Evolutionary conservation across 1,140 invertebrate genomes (phyloP), one percentile per base, ranked within the genome.

Genomic region (Diachasma alloeum): DNA sequence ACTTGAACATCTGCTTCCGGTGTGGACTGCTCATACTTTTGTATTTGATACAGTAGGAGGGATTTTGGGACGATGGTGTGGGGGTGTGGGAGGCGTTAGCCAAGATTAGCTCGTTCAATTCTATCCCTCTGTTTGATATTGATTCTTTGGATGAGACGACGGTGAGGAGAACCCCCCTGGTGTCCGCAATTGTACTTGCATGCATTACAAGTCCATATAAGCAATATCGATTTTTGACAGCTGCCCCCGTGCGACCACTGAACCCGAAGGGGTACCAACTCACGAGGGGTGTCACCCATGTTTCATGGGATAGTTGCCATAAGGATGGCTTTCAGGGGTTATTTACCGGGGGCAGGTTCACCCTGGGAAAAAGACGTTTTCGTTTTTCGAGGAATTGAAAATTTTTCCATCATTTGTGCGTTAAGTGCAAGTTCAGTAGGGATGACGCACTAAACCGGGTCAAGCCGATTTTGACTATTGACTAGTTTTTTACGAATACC

Each of bases 221-320:
- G 81, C 77, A 82, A 81, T 86, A 89, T 89, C 87, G 88, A 89
- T 89, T 89, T 88, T 87, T 87, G 86, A 89, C 88, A 89, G 88
- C 87, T 89, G 88, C 85, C 66, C 36, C 66, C 79, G 76, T 78
- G 81, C 36, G 66, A 66, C 42, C 22, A 67, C 19, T 24, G 44
- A 68, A 67, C 37, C 39, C 53, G 17, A 59, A 59, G 53, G 72
- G 17, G 53, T 73, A 39, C 53, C 26, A 67, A 74, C 56, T 15
- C 5, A 24, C 22, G 24, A 26, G 59, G n/a, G 59, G 59, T 63
- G 24, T 26, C 8, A 63, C 59, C 59, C 24, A 15, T 63, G 19
- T 15, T 19, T 37, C 2, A 68, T 39, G 36, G 15, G 13, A 17
- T n/a, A 8, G 9, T 31, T 31, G 39, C 11, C n/a, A 17, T 37